Base-by-base conservation (phyloP, 2,888 invertebrate genomes). In the Bellardia bayeri region DNA sequence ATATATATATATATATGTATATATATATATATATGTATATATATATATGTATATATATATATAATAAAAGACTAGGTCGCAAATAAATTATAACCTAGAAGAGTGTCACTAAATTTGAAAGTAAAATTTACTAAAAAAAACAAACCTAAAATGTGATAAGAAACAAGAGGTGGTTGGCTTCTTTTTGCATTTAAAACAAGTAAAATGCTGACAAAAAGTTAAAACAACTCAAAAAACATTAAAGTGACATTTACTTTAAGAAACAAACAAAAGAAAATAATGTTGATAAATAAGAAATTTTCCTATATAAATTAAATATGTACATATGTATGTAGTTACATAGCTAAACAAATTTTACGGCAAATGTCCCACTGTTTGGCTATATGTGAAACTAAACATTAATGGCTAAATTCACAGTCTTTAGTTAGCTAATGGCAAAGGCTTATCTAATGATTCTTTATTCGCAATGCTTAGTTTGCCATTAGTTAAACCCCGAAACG, bases 111-210 rank as follows among this genome's bases (percentile, higher is more conserved):
- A 0, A 64, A 16, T 42, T 56, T 42, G 5, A 42, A 74, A 30
- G 11, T 66, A 23, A 45, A 74, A 58, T 56, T 66, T 2, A 42
- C 13, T 23, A 23, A 16, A 37, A 14, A 71, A 71, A 40, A 42
- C 13, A 37, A 78, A 78, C 8, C 11, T 3, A 75, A 51, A 66
- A 78, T 23, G 75, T 78, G 85, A 82, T 85, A 76, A 85, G 63
- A 56, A 61, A 61, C 51, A n/a, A 64, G 63, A 66, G 66, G 16
- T 64, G 51, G 68, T 75, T 14, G 40, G 49, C 1, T 71, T 79
- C n/a, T 66, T 66, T 78, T 45, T 79, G 2, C 37, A 45, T 56
- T 81, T 33, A n/a, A 64, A 42, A 37, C 23, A 56, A 72, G 63
- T 51, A 66, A 74, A 71, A 16, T 63, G 51, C 23, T 64, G 23